Evolutionary conservation across 2,113 vertebrate genomes (phyloP).

Genomic region (Lontra canadensis): DNA sequence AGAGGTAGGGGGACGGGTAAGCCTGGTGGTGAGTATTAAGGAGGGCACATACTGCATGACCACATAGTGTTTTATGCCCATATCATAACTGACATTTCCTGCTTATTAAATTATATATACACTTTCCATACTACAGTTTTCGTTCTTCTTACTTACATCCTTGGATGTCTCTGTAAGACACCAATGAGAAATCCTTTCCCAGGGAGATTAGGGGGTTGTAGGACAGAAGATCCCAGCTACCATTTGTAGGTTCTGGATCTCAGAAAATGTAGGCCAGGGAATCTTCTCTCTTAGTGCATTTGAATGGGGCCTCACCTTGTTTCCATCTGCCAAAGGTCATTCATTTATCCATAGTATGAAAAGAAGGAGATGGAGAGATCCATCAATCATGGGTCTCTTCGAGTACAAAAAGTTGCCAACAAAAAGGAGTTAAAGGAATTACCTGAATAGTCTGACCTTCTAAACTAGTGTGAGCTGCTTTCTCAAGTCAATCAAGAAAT

Average conservation of each 20-base stretch:
- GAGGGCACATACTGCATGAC: too few relatives aligned
- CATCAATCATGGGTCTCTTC: background rate
- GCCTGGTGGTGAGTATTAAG: too few relatives aligned
- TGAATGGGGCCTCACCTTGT: background rate
- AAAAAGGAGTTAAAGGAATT: background rate
- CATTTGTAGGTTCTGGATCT: background rate
- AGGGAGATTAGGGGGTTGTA: too few relatives aligned
- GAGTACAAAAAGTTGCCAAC: background rate
- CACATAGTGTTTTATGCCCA: background rate
- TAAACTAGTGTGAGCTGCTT: background rate
- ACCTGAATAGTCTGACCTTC: background rate
- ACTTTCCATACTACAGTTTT: background rate
- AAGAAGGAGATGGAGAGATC: background rate
- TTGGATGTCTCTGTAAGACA: background rate
- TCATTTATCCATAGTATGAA: background rate
- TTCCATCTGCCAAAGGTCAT: background rate
- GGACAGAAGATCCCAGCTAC: background rate
- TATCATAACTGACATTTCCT: background rate
- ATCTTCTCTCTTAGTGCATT: rapidly evolving
- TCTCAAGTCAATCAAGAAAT: background rate
- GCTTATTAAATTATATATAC: background rate
- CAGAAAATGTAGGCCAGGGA: background rate
- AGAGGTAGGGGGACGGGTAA: too few relatives aligned
- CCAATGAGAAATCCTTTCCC: background rate
- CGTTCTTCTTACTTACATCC: background rate